These are phyloP conservation scores for Hydrolagus affinis DNA, from an alignment of 2,113 vertebrate genomes.

Conservation along the genomic window DNA sequence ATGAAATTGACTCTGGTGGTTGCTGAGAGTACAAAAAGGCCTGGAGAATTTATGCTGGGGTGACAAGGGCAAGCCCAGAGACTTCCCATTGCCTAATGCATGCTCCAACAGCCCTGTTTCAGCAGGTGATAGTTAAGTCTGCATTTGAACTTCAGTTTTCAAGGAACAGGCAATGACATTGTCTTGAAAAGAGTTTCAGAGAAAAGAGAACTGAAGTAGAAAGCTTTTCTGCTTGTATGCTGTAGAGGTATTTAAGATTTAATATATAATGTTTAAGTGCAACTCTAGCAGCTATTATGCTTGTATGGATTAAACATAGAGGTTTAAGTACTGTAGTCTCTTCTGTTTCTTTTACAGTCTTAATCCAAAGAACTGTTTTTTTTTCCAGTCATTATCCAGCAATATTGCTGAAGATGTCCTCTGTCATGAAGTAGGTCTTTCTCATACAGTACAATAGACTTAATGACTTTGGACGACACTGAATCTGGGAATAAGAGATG, in stretches of 20 bases:
- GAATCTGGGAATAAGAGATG: background rate
- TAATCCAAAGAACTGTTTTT: background rate
- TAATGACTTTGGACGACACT: background rate
- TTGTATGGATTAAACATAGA: background rate
- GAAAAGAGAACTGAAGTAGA: no score
- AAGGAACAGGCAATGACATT: constrained; percentile 22
- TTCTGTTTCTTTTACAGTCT: background rate
- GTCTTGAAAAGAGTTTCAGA: background rate
- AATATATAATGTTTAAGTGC: background rate
- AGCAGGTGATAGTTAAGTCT: constrained; percentile 26
- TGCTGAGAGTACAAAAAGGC: constrained; percentile 26
- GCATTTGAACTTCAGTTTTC: constrained; percentile 11
- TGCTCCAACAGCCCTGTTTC: constrained; percentile 27
- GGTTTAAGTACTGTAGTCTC: background rate
- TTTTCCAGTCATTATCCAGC: background rate
- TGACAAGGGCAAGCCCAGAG: constrained; percentile 29
- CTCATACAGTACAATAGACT: background rate
- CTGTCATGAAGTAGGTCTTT: background rate
- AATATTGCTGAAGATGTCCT: background rate
- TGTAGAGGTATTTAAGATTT: background rate
- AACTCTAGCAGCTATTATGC: background rate
- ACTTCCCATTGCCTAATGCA: constrained; percentile 20
- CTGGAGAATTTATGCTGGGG: constrained; percentile 28
- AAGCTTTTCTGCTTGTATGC: background rate
- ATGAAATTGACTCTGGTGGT: constrained; percentile 24